These are phyloP conservation scores for Trachelus troglodyta DNA, from an alignment of 2,888 invertebrate species.

Conservation along the genomic window DNA sequence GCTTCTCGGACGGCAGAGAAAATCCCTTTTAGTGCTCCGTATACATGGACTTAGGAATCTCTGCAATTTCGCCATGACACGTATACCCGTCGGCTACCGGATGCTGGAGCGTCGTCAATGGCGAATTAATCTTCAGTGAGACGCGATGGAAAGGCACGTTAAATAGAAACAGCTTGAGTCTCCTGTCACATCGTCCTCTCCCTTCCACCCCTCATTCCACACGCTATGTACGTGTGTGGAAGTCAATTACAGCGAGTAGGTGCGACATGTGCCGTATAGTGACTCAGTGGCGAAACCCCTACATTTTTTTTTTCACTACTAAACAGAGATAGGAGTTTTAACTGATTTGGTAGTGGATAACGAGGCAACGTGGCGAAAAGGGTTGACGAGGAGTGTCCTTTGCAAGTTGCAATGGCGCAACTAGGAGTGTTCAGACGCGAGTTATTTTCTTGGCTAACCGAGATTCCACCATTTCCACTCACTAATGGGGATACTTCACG, in stretches of 20 bases:
- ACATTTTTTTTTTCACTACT: not conserved
- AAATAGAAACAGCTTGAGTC: not conserved
- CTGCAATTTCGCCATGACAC: not conserved
- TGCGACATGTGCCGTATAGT: not conserved
- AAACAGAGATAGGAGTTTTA: not conserved
- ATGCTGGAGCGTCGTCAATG: not conserved
- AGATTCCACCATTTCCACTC: not conserved
- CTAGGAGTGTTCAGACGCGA: not conserved
- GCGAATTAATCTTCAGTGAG: not conserved
- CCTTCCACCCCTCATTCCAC: not conserved
- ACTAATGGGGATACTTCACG: not conserved
- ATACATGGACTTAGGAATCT: not conserved
- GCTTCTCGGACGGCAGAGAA: not conserved
- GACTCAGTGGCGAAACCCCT: not conserved
- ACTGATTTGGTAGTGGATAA: not conserved
- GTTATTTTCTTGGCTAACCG: not conserved
- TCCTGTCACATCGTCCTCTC: not conserved
- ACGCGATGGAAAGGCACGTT: not conserved
- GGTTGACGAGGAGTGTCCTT: not conserved
- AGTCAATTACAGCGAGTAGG: not conserved
- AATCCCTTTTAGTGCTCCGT: not conserved
- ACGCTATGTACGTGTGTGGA: not conserved
- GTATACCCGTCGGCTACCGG: not conserved
- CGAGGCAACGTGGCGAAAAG: not conserved
- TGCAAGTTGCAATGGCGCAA: not conserved